Evolutionary conservation across 1,140 invertebrate species (phyloP), one percentile per base, ranked within the genome.

Genomic region (Eumeta japonica): DNA sequence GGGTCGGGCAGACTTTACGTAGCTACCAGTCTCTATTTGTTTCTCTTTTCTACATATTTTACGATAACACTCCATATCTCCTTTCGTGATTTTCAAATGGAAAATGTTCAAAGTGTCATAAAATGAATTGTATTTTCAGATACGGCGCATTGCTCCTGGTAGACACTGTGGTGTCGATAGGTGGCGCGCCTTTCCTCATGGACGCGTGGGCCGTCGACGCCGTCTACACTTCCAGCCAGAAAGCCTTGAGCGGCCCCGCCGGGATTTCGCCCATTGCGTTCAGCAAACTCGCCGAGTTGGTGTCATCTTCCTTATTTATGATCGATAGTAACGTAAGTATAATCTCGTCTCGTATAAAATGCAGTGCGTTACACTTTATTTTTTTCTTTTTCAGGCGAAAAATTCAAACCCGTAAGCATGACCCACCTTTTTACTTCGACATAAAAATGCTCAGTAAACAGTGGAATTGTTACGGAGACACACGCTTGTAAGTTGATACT

Each of bases 191-290:
- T 1, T 83, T 96, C 49, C 82, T 79, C 45, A 84, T 85, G 77
- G 92, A 95, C 62, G 76, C 81, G 27, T 89, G 88, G 86, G 81
- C 78, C 30, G 73, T 95, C 18, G 92, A 96, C 65, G 89, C 80
- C 24, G 78, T 88, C 2, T 95, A 92, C 58, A 83, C 88, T 0
- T 90, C 88, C 2, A 84, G 87, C 1, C 92, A 96, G 63, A 96
- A 96, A 58, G 83, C 84, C 1, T 62, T 95, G 2, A 85, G 89
- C 37, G 88, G 83, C 10, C 85, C 87, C 0, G 85, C 92, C 16
- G 92, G 92, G 7, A 74, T 91, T 10, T 82, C 89, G 10, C 89
- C 91, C 0, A 86, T 95, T 20, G 89, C 90, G n/a, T 94, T 95
- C 48, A 89, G 86, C 57, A 67, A 81, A 1, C 75, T 79, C 46